Base-by-base conservation (phyloP, 2,113 vertebrate genomes). In the Phylloscopus trochiloides region DNA sequence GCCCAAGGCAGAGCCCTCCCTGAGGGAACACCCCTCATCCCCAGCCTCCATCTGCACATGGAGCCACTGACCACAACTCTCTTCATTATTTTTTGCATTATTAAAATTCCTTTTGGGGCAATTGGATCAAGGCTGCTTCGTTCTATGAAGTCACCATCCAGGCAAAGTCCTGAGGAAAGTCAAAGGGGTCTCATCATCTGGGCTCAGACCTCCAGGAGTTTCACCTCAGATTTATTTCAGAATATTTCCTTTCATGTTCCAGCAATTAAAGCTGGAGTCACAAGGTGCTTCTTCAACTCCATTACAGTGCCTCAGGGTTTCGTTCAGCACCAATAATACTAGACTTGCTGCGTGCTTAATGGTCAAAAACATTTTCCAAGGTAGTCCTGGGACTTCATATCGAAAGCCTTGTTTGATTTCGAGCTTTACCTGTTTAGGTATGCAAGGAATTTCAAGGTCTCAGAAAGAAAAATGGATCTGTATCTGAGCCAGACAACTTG, bases 221-320 rank as follows among this genome's bases (percentile, higher is more conserved):
- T 40, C 40, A 40, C 40, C 26, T 77, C 48, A 54, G 65, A 74
- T 63, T 75, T 50, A 52, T 11, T 67, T 58, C 59, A 84, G 59
- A 43, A 87, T 70, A 84, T 92, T 93, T 92, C 68, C 28, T 88
- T 77, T 55, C 43, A 72, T 31, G n/a, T 88, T 93, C 76, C n/a
- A 74, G 63, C 26, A 40, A 82, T 86, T 86, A 88, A 62, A 78
- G 21, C 43, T 81, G 20, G 45, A 96, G 76, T 73, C 78, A 57
- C 47, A 65, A 54, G 59, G 65, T 88, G 38, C 55, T 91, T 55
- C 85, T 92, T 87, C 42, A 85, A 66, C 82, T 86, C 96, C 71
- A 73, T 97, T 94, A 95, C 72, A 62, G 62, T 12, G 51, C 74
- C 66, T 79, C 24, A 50, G 75, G 58, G 50, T 74, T 68, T 71